Conservation (phyloP, 2,797 vertebrate genomes). For the Semotilus atromaculatus region DNA sequence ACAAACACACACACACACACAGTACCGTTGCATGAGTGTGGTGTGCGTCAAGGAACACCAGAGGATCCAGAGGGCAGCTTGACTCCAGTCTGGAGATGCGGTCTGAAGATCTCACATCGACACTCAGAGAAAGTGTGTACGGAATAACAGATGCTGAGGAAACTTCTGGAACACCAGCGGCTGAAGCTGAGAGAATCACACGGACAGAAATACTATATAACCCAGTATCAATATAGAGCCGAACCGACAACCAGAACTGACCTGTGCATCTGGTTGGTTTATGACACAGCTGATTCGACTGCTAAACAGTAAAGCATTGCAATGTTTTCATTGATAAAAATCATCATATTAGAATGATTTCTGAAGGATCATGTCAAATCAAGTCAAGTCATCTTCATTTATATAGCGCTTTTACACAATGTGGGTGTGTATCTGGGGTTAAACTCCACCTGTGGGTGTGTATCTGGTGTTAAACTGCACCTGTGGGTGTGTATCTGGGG, state of each 20-base stretch:
- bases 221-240: neutral
- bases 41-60: constrained; percentile 73
- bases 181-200: constrained; percentile 58
- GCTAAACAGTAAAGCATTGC: neutral
- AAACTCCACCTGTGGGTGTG: too few relatives aligned
- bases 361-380: too few relatives aligned
- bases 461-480: too few relatives aligned
- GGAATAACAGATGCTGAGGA: constrained; percentile 70
- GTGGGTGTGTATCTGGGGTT: too few relatives aligned
- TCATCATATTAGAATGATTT: too few relatives aligned
- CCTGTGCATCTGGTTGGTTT: neutral
- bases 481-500: too few relatives aligned
- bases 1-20: neutral
- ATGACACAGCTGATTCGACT: neutral
- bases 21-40: constrained; percentile 78
- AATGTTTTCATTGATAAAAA: too few relatives aligned
- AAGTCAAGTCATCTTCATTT: too few relatives aligned
- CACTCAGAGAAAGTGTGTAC: constrained; percentile 78
- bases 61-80: constrained; percentile 76
- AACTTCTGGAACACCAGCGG: constrained; percentile 59
- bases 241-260: neutral
- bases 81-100: constrained; percentile 80
- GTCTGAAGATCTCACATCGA: constrained; percentile 75
- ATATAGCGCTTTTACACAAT: too few relatives aligned
- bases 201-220: neutral